Conservation (phyloP, 2,797 vertebrate genomes). For the Trichosurus vulpecula region DNA sequence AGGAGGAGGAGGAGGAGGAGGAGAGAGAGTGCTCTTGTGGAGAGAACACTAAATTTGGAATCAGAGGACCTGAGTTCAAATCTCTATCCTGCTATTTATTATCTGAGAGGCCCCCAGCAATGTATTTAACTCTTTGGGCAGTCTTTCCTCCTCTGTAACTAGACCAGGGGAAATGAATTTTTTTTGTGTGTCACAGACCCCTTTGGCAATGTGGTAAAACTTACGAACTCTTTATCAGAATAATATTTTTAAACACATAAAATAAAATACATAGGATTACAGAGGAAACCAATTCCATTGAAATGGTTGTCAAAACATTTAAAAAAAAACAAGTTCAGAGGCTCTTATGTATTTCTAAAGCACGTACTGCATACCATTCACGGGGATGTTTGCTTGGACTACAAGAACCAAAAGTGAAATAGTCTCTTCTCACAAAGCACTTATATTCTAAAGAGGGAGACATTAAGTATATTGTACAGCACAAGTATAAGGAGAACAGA, state of each 20-base stretch:
- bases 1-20: not conserved
- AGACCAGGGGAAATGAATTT: not conserved
- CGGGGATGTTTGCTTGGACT: not conserved
- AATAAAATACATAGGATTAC: not conserved
- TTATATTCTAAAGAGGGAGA: not conserved
- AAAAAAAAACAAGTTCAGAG: not conserved
- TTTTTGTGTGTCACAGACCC: not conserved
- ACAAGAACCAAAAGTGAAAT: not conserved
- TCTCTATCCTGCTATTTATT: no score
- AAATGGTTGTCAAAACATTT: not conserved
- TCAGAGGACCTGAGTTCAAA: not conserved
- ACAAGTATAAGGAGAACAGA: not conserved
- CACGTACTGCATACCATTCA: not conserved
- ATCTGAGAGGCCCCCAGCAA: not conserved
- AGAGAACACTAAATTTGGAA: not conserved
- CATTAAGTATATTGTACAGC: not conserved
- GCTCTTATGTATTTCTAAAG: not conserved
- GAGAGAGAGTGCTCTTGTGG: no score
- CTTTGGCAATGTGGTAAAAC: not conserved
- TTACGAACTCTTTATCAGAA: not conserved
- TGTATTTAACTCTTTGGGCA: not conserved
- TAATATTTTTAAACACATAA: not conserved
- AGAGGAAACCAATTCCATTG: not conserved
- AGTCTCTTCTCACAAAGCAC: not conserved
- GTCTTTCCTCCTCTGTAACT: not conserved